Percentiles rank a stretch among this genome's conserved stretches.
Conservation (phyloP, 2,797 vertebrate genomes). For the Sardinella longiceps region DNA sequence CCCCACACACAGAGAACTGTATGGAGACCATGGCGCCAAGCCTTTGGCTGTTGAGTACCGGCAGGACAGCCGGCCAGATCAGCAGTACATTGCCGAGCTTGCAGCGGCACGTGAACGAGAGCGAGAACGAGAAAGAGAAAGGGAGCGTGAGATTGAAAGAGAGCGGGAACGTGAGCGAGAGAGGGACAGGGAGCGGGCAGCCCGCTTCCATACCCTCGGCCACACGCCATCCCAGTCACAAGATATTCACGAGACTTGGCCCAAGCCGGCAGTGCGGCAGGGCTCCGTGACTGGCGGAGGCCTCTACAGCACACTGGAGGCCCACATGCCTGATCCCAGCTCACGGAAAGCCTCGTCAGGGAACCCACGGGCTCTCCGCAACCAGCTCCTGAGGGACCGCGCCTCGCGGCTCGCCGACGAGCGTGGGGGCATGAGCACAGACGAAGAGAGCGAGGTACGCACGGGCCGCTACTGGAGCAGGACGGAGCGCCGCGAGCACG, state of each 20-base stretch:
- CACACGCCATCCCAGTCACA: conserved; percentile 64
- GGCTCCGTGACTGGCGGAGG: conserved; percentile 57
- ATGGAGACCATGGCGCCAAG: conserved; percentile 55
- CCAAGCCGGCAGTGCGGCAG: conserved; percentile 71
- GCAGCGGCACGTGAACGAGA: conserved; percentile 59
- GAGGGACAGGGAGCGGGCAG: conserved; percentile 53
- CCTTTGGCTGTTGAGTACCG: conserved; percentile 52
- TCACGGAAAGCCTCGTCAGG: conserved; percentile 51
- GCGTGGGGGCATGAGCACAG: conserved; percentile 75
- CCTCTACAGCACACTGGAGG: conserved; percentile 76
- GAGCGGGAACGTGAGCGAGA: conserved; percentile 45
- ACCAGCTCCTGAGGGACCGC: conserved; percentile 73
- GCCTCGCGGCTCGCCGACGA: conserved; percentile 73
- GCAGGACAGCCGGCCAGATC: conserved; percentile 63
- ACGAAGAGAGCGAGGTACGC: conserved; percentile 74
- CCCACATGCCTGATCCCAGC: conserved; percentile 47
- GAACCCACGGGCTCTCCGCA: conserved; percentile 66
- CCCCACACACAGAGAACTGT: conserved; percentile 57
- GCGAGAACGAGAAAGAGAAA: conserved; percentile 54
- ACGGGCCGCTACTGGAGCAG: conserved; percentile 77
- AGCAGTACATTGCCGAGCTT: conserved; percentile 57
- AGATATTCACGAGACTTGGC: conserved; percentile 80
- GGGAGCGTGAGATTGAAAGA: background rate
- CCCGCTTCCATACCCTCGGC: conserved; percentile 61
- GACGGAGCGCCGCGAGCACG: conserved; percentile 76